A percentile compares a stretch with the other conserved stretches of the same genome.
These are phyloP conservation scores for Siderastrea radians DNA, from an alignment of 92 coral and sea anemone species.

Conservation along the genomic window DNA sequence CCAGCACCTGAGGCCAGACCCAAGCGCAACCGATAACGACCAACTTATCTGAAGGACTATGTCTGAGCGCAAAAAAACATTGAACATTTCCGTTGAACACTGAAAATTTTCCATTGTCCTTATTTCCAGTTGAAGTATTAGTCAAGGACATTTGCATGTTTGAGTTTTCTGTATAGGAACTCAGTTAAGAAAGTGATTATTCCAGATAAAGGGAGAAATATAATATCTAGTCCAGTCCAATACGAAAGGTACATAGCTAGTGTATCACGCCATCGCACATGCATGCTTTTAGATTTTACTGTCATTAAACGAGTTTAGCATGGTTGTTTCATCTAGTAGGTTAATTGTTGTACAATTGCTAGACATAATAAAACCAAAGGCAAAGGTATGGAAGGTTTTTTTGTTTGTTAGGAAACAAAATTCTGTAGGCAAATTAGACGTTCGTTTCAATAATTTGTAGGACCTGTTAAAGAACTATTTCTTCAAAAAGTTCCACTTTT, in stretches of 20 bases:
- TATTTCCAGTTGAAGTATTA: no score
- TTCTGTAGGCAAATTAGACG: no score
- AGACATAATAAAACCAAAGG: no score
- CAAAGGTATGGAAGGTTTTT: no score
- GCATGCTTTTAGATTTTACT: not conserved
- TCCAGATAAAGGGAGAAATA: not conserved
- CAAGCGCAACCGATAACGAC: not conserved
- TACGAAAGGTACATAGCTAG: not conserved
- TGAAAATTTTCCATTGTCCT: not conserved
- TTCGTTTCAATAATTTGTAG: no score
- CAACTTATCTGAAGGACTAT: not conserved
- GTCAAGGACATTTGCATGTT: not conserved
- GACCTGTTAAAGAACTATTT: no score
- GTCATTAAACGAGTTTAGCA: not conserved
- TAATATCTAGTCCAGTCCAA: not conserved
- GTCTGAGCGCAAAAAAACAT: not conserved
- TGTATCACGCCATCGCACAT: not conserved
- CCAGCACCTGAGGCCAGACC: not conserved
- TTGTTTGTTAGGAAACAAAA: no score
- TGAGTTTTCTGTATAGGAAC: not conserved
- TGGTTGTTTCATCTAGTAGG: not conserved
- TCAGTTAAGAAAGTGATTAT: not conserved
- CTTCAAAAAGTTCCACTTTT: no score
- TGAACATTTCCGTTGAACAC: not conserved
- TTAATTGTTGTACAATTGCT: no score